Evolutionary conservation across 2,797 vertebrate genomes (phyloP), one percentile per base, ranked within the genome.

Genomic region (Loriculus beryllinus): DNA sequence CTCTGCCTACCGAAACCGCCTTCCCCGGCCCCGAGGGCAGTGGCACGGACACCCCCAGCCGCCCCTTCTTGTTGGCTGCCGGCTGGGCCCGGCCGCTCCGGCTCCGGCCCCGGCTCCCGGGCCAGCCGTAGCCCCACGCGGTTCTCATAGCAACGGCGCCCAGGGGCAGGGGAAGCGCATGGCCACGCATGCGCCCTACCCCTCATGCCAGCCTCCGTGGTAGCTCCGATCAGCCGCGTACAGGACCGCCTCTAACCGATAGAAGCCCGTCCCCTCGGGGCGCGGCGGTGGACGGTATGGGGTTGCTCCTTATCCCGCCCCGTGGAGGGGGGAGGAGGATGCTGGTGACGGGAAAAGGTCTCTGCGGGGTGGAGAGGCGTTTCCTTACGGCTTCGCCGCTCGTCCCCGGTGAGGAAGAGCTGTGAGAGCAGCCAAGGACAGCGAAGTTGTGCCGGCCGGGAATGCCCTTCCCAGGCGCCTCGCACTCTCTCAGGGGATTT

Each of bases 331-430:
- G 2, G 7, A 12, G 18, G 39, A 13, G 4, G 6, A 3, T n/a
- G 35, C 4, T 2, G 4, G 17, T 2, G 3, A 8, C 1, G 1
- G 12, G 7, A 4, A 21, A 26, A 48, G 4, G 29, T 1, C 3
- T 11, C 2, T n/a, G n/a, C 1, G 4, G 2, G 0, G 2, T 1
- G 21, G 14, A 8, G 31, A 1, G 16, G 45, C 2, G 12, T 2
- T 35, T 29, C 17, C 20, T 20, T 9, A 7, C 2, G 1, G 9
- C 12, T 17, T 28, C 6, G 18, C 16, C 31, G 10, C 42, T 26
- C 5, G 29, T 13, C 31, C 7, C 3, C 22, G 8, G 3, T 10
- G 48, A 43, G 28, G 62, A 20, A 22, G 37, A 6, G 1, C 20
- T 7, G 28, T 0, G 59, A 6, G 45, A 26, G 26, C 6, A 1